A percentile compares a stretch with the other conserved stretches of the same genome.
phyloP scores from a whole-genome alignment of 2,113 vertebrate species.

The Stercorarius parasiticus region DNA sequence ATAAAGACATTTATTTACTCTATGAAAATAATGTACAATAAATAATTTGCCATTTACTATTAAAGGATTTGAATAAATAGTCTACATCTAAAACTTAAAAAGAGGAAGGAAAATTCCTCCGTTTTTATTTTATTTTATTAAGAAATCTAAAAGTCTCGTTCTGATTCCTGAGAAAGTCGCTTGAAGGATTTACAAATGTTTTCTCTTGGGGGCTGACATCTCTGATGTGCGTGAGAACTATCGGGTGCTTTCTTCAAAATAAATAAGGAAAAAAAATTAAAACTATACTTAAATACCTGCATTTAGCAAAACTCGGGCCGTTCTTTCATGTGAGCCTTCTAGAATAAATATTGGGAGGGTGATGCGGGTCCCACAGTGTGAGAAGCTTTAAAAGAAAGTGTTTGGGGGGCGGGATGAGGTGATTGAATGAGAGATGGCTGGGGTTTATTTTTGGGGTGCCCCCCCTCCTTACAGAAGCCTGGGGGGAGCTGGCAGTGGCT shows the following conservation, averaged over 20 bases:
- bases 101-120: constrained; percentile 68
- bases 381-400: not conserved
- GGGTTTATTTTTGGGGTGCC: not conserved
- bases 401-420: not conserved
- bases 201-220: not conserved
- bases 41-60: constrained; percentile 96
- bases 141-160: constrained; percentile 75
- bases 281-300: constrained; percentile 74
- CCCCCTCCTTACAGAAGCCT: rapidly evolving
- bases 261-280: constrained; percentile 50
- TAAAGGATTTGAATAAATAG: constrained; percentile 99
- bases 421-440: not conserved
- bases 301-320: constrained; percentile 42
- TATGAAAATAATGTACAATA: constrained; percentile 99
- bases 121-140: constrained; percentile 41
- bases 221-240: not conserved
- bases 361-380: not conserved
- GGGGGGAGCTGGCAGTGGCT: not conserved
- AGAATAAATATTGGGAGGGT: not conserved
- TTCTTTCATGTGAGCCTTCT: not conserved
- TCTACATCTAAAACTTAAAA: constrained; percentile 90
- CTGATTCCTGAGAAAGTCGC: constrained; percentile 82
- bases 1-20: constrained; percentile 88
- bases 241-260: not conserved
- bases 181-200: constrained; percentile 72